phyloP scores from a whole-genome alignment of 2,888 invertebrate genomes.

The Pherbina coryleti region DNA sequence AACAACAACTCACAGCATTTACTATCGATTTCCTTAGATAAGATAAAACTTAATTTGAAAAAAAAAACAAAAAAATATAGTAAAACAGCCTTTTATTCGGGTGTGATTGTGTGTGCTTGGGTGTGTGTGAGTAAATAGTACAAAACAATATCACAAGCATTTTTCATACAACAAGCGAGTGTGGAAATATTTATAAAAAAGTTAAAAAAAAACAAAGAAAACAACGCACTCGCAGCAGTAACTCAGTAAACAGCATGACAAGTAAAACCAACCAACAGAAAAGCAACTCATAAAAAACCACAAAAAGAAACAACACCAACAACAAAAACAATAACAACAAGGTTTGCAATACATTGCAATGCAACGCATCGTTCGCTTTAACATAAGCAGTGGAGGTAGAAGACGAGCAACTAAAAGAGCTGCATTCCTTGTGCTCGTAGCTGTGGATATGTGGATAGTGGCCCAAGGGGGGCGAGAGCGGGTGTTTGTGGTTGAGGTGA shows the following conservation, averaged over 20 bases:
- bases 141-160: background rate
- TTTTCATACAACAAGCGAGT: too few species aligned
- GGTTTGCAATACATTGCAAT: background rate
- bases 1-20: too few species aligned
- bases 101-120: background rate
- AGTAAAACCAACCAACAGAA: background rate
- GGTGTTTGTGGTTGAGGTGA: too few species aligned
- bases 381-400: background rate
- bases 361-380: background rate
- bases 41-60: conserved; percentile 11
- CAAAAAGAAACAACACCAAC: background rate
- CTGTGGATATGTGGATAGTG: background rate
- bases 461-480: background rate
- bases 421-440: background rate
- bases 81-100: background rate
- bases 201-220: too few species aligned
- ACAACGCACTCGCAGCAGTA: too few species aligned
- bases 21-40: conserved; percentile 20
- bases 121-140: background rate
- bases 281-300: background rate
- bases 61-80: background rate
- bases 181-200: too few species aligned
- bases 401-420: background rate
- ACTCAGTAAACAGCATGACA: background rate
- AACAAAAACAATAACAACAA: background rate